Conservation (phyloP, 1,140 invertebrate genomes). For the Leptinotarsa undecemlineata region DNA sequence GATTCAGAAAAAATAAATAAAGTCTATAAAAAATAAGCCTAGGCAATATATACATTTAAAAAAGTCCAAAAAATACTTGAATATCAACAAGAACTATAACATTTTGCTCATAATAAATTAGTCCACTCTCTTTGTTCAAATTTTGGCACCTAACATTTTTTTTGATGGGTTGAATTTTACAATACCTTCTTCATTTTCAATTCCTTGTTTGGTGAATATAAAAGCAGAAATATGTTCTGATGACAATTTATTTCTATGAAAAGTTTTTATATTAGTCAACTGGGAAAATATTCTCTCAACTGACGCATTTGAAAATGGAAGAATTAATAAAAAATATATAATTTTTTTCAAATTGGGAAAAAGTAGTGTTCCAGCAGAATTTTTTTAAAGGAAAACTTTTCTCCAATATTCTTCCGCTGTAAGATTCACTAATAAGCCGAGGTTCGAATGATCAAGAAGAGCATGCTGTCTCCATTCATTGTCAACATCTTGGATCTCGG, state of each 20-base stretch:
- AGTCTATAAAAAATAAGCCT: not conserved
- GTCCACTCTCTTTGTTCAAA: slow-evolving; percentile 11
- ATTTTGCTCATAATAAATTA: not conserved
- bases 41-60: not conserved
- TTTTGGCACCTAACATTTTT: slow-evolving; percentile 11
- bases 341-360: slow-evolving; percentile 30
- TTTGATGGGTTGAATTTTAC: slow-evolving; percentile 13
- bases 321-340: slow-evolving; percentile 6
- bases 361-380: slow-evolving; percentile 11
- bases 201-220: slow-evolving; percentile 12
- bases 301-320: slow-evolving; percentile 13
- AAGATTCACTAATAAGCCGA: slow-evolving; percentile 15
- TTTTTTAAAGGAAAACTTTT: slow-evolving; percentile 28
- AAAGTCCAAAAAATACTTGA: too few species aligned
- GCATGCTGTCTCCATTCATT: slow-evolving; percentile 36
- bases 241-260: slow-evolving; percentile 1
- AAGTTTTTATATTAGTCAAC: slow-evolving; percentile 10
- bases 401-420: slow-evolving; percentile 28
- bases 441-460: slow-evolving; percentile 24
- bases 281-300: slow-evolving; percentile 18
- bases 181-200: slow-evolving; percentile 1
- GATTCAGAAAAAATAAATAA: not conserved
- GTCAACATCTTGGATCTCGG: slow-evolving; percentile 22
- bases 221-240: not conserved
- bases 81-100: too few species aligned